Evolutionary conservation across 2,888 invertebrate species (phyloP).

Genomic region (Cephus pulcher): DNA sequence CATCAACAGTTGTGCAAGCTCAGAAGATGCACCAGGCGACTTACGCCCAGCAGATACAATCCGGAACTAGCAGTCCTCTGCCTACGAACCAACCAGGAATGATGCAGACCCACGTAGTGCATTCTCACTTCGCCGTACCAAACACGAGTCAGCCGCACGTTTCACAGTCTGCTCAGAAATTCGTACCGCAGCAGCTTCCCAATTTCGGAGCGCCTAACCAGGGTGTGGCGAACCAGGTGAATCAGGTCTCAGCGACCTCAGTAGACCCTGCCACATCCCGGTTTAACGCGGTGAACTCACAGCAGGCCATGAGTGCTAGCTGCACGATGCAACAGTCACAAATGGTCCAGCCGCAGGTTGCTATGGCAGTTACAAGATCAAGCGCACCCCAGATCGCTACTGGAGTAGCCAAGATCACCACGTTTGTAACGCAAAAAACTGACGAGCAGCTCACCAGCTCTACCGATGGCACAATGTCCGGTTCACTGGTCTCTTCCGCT

Average conservation of each 20-base stretch:
- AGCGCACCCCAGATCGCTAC: slow-evolving; percentile 41
- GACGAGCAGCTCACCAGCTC: slow-evolving; percentile 52
- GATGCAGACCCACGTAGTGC: slow-evolving; percentile 42
- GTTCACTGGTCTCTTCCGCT: slow-evolving; percentile 52
- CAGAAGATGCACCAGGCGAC: slow-evolving; percentile 44
- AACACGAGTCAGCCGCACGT: neutral
- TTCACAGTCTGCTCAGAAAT: neutral
- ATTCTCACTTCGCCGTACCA: slow-evolving; percentile 36
- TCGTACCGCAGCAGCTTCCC: neutral
- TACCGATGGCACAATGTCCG: slow-evolving; percentile 51
- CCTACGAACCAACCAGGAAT: slow-evolving; percentile 21
- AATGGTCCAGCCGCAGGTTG: slow-evolving; percentile 18
- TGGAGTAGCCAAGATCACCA: slow-evolving; percentile 48
- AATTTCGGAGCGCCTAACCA: neutral
- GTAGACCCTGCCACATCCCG: neutral
- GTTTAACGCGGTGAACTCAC: neutral
- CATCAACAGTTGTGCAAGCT: slow-evolving; percentile 52
- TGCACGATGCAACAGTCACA: slow-evolving; percentile 24
- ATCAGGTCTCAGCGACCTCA: neutral
- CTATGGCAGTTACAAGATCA: slow-evolving; percentile 16
- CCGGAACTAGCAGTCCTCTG: slow-evolving; percentile 25
- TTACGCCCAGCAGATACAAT: slow-evolving; percentile 42
- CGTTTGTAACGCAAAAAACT: slow-evolving; percentile 40
- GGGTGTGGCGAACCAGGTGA: neutral
- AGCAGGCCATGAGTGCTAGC: neutral